Evolutionary conservation across 35 echinoderm and acorn worm genomes (phyloP), one percentile per base, ranked within the genome.

Genomic region (Ophioderma brevispina): DNA sequence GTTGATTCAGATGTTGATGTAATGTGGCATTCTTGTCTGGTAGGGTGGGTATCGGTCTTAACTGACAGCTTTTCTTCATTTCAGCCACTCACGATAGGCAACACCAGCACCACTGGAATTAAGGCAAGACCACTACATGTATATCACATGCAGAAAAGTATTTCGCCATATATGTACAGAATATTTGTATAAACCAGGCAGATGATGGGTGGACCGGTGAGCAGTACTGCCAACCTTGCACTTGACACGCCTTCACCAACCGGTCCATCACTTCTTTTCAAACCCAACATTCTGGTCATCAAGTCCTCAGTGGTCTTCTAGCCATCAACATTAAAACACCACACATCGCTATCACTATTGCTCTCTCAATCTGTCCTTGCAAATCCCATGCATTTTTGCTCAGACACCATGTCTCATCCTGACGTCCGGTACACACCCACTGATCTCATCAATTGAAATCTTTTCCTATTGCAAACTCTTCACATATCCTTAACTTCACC

Each of bases 81-180:
- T 80, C 36, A 46, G 31, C 84, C 85, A 92, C 81, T 92, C 91
- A 23, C 86, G 37, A 77, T 92, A 92, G 75, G 82, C 41, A 32
- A 92, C 35, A 23, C 85, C 49, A 39, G 85, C 85, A 37, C 85
- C 63, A 76, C 38, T 81, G 35, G 19, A 75, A 36, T 10, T 23
- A 34, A 78, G 76, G 30, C 40, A 43, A 42, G 39, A 90, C 31
- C 11, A 81, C 13, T 63, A 89, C n/a, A 10, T 1, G 46, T 31
- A 40, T 36, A 56, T 6, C 19, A 36, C 1, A 40, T 19, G 36
- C 59, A 70, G 5, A 25, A 25, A 25, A 3, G 2, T 25, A 25
- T 25, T 13, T 70, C 28, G 5, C 10, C 28, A 2, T 18, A 30
- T 25, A 70, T 70, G 2, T 18, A 2, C 28, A 30, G 59, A 3